Conservation (phyloP, 2,888 invertebrate species). For the Orthosia incerta region DNA sequence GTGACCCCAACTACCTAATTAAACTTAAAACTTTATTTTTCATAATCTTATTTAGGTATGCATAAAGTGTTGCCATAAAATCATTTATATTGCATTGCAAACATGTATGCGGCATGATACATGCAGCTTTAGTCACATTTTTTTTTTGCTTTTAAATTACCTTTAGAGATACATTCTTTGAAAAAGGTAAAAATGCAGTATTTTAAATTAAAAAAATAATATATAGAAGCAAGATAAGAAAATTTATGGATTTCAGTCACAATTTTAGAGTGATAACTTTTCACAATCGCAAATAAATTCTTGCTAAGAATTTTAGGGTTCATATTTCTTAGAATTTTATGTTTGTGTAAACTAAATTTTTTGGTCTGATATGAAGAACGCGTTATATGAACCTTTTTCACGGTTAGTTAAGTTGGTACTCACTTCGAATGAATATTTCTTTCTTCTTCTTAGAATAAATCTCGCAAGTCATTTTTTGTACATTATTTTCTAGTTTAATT, state of each 20-base stretch:
- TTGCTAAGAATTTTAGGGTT: conserved; percentile 20
- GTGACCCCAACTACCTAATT: neutral
- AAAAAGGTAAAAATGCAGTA: neutral
- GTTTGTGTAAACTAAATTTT: neutral
- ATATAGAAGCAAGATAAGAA: neutral
- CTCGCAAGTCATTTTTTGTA: neutral
- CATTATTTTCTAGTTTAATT: neutral
- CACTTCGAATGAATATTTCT: neutral
- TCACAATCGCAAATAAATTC: conserved; percentile 30
- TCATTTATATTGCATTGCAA: conserved; percentile 13
- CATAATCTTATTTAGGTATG: neutral
- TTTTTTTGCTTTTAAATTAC: conserved; percentile 1
- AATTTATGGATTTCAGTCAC: conserved; percentile 33
- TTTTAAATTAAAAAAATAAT: neutral
- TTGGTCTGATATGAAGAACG: neutral
- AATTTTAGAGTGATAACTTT: conserved; percentile 24
- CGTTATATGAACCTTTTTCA: neutral
- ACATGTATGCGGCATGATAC: neutral
- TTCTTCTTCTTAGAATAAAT: neutral
- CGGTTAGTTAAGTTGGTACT: conserved; percentile 19
- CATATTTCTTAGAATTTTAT: conserved; percentile 16
- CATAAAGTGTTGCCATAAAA: neutral
- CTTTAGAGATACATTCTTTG: neutral
- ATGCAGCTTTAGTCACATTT: conserved; percentile 19
- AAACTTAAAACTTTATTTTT: neutral